phyloP scores from a whole-genome alignment of 1,140 invertebrate genomes.

The Papilio polytes region DNA sequence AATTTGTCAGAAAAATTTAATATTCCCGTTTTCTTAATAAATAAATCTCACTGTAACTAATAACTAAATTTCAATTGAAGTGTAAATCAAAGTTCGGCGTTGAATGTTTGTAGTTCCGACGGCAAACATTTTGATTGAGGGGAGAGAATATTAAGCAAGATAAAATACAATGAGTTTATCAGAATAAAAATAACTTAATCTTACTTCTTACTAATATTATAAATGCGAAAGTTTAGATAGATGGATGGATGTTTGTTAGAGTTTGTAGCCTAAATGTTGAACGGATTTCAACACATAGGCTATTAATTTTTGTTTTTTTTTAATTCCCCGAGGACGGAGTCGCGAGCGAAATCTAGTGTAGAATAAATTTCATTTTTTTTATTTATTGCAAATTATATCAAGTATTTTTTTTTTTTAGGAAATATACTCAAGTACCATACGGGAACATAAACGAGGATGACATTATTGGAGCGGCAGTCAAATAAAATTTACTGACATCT shows the following conservation, averaged over 20 bases:
- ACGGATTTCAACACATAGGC: too few relatives aligned
- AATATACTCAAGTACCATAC: background rate
- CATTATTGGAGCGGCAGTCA: background rate
- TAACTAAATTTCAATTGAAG: background rate
- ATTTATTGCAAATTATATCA: background rate
- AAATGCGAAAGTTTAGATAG: too few relatives aligned
- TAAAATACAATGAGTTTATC: background rate
- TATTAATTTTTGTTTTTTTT: too few relatives aligned
- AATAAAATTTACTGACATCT: background rate
- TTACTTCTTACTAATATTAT: background rate
- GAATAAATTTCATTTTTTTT: background rate
- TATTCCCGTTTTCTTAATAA: background rate
- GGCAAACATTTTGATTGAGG: background rate
- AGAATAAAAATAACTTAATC: background rate
- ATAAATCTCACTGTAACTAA: background rate
- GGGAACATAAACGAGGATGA: background rate
- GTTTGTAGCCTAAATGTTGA: too few relatives aligned
- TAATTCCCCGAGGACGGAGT: background rate
- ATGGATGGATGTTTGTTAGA: too few relatives aligned
- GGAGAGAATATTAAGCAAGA: background rate
- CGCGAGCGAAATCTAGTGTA: background rate
- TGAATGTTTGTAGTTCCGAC: background rate
- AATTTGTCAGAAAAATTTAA: background rate
- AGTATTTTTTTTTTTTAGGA: background rate
- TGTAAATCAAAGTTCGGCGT: background rate